Evolutionary conservation across 1,140 invertebrate species (phyloP).

Genomic region (Chlorops oryzae): DNA sequence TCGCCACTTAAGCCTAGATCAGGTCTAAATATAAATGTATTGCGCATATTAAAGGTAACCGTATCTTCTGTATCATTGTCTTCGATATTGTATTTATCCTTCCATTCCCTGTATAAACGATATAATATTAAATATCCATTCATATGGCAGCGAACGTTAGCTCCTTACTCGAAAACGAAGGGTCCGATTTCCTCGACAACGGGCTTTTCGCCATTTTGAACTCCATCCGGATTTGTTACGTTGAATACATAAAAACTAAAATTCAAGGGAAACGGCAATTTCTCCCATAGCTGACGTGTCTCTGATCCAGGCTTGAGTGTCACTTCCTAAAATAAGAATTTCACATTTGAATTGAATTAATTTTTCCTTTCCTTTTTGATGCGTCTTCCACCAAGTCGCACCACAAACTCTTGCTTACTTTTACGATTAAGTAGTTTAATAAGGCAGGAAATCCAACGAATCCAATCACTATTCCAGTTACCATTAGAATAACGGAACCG

Average conservation of each 20-base stretch:
- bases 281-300: conserved; percentile 59
- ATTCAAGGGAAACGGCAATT: conserved; percentile 60
- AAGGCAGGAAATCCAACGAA: conserved; percentile 9
- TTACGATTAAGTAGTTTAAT: conserved; percentile 1
- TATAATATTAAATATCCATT: no score
- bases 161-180: conserved; percentile 64
- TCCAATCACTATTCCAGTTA: conserved; percentile 3
- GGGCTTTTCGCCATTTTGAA: conserved; percentile 64
- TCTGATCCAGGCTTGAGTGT: conserved; percentile 55
- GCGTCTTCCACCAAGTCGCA: neutral
- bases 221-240: conserved; percentile 67
- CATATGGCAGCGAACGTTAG: no score
- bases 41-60: conserved; percentile 57
- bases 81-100: conserved; percentile 61
- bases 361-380: neutral
- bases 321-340: conserved; percentile 53
- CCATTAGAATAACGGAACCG: conserved; percentile 1
- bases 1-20: conserved; percentile 57
- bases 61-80: conserved; percentile 63
- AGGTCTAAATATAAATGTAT: conserved; percentile 57
- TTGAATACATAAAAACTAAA: conserved; percentile 79
- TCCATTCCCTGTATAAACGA: conserved; percentile 58
- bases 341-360: neutral
- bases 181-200: conserved; percentile 65
- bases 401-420: conserved; percentile 6